Conservation (phyloP, 1,140 invertebrate genomes). For the Globodera rostochiensis region DNA sequence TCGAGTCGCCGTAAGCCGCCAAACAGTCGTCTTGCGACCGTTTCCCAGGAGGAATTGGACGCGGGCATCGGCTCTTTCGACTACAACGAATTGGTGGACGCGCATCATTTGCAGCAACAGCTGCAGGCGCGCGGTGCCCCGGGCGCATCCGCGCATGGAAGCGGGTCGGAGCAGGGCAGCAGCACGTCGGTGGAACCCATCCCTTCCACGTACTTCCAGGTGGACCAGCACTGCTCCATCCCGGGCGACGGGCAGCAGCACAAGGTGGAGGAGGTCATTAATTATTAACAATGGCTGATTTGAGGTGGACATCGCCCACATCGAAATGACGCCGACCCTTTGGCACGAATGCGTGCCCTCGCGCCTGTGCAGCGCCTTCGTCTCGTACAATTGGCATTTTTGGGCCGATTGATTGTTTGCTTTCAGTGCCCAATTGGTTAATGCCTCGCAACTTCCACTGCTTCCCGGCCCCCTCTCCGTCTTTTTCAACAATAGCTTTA, state of each 20-base stretch:
- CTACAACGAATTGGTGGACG: slow-evolving; percentile 62
- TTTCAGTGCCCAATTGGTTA: slow-evolving; percentile 23
- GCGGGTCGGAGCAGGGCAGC: slow-evolving; percentile 15
- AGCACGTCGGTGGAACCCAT: slow-evolving; percentile 8
- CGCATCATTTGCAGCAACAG: slow-evolving; percentile 54
- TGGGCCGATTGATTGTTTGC: background rate
- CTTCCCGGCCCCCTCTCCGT: slow-evolving; percentile 67
- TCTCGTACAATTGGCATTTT: slow-evolving; percentile 21
- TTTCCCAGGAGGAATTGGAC: slow-evolving; percentile 58
- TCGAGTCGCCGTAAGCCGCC: slow-evolving; percentile 8
- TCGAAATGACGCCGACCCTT: slow-evolving; percentile 66
- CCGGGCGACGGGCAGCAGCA: slow-evolving; percentile 20
- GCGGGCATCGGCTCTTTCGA: slow-evolving; percentile 64
- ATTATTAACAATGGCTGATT: background rate
- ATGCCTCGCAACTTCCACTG: slow-evolving; percentile 64
- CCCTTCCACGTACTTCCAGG: slow-evolving; percentile 22
- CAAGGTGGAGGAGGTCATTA: slow-evolving; percentile 8
- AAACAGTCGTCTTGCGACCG: slow-evolving; percentile 38
- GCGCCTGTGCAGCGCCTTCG: slow-evolving; percentile 65
- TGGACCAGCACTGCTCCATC: slow-evolving; percentile 28
- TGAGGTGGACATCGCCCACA: slow-evolving; percentile 40
- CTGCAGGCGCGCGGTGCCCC: slow-evolving; percentile 17
- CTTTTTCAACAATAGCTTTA: slow-evolving; percentile 69
- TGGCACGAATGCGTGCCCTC: slow-evolving; percentile 67
- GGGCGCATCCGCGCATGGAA: slow-evolving; percentile 6